phyloP scores from a whole-genome alignment of 2,113 vertebrate species.

The Sinocyclocheilus rhinocerous region DNA sequence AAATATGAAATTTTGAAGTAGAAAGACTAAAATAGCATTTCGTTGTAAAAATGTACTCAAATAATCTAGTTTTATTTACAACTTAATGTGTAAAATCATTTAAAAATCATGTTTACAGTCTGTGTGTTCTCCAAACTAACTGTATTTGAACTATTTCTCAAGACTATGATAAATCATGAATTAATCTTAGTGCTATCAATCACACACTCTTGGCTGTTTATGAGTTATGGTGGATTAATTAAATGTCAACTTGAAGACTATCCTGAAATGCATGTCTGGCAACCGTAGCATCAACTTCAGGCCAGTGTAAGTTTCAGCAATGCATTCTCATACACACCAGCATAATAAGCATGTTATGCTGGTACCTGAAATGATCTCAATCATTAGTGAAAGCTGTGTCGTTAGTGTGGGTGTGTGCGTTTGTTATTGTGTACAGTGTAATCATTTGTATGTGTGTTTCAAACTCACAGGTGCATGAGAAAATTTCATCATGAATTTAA shows the following conservation, averaged over 20 bases:
- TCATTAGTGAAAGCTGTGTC: background rate
- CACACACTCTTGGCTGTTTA: background rate
- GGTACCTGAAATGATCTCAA: slow-evolving; percentile 29
- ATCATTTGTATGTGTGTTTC: slow-evolving; percentile 24
- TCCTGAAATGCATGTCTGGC: slow-evolving; percentile 14
- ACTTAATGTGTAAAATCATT: background rate
- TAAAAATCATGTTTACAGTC: background rate
- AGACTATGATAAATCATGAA: background rate
- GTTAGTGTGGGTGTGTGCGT: slow-evolving; percentile 12
- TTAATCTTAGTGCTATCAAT: background rate
- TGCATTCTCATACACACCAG: slow-evolving; percentile 15
- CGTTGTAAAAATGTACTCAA: no score
- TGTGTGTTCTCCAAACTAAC: background rate
- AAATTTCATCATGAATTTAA: slow-evolving; percentile 19
- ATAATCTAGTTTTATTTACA: background rate
- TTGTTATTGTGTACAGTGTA: slow-evolving; percentile 14
- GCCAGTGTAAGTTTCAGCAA: background rate
- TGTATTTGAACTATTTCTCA: background rate
- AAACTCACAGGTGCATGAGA: slow-evolving; percentile 11
- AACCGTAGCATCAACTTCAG: slow-evolving; percentile 38
- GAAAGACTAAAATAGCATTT: no score
- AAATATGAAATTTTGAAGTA: no score
- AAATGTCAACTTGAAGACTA: slow-evolving; percentile 16
- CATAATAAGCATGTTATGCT: slow-evolving; percentile 2
- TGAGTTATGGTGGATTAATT: background rate